A percentile compares a stretch with the other conserved stretches of the same genome.
Evolutionary conservation across 2,888 invertebrate genomes (phyloP).

Genomic region (Eugnorisma glareosa): DNA sequence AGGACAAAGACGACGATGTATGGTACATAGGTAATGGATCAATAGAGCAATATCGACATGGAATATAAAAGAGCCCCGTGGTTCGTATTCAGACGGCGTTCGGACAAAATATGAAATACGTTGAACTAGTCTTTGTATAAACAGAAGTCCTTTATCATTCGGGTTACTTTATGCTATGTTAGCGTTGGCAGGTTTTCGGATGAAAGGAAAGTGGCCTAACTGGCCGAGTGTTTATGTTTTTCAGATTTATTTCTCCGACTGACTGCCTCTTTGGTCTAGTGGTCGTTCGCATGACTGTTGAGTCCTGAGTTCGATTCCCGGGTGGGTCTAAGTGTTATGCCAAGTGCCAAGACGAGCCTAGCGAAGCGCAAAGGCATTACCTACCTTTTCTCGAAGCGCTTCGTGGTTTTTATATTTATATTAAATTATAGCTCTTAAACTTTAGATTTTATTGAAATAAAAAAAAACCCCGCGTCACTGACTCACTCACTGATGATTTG

Average conservation of each 20-base stretch:
- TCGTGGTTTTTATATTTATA: too few relatives aligned
- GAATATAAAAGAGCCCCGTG: constrained; percentile 67
- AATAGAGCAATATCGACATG: constrained; percentile 59
- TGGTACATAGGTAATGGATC: constrained; percentile 68
- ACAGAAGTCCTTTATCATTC: constrained; percentile 49
- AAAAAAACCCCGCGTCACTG: too few relatives aligned
- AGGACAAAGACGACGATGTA: constrained; percentile 53
- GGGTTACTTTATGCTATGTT: constrained; percentile 14
- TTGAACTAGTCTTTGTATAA: constrained; percentile 46
- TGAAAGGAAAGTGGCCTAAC: not conserved
- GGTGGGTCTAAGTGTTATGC: too few relatives aligned
- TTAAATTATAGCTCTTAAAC: too few relatives aligned
- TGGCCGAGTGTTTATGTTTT: not conserved
- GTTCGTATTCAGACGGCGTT: constrained; percentile 55
- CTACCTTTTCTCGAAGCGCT: too few relatives aligned
- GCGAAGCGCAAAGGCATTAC: too few relatives aligned
- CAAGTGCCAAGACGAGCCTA: too few relatives aligned
- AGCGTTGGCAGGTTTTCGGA: not conserved
- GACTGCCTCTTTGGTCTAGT: too few relatives aligned
- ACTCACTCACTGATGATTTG: too few relatives aligned
- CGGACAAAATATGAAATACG: constrained; percentile 60
- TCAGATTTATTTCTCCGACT: not conserved
- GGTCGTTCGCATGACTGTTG: too few relatives aligned
- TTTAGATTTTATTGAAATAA: too few relatives aligned
- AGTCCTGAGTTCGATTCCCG: too few relatives aligned